Conservation (phyloP, 2,797 vertebrate genomes). For the Garrulus glandarius region DNA sequence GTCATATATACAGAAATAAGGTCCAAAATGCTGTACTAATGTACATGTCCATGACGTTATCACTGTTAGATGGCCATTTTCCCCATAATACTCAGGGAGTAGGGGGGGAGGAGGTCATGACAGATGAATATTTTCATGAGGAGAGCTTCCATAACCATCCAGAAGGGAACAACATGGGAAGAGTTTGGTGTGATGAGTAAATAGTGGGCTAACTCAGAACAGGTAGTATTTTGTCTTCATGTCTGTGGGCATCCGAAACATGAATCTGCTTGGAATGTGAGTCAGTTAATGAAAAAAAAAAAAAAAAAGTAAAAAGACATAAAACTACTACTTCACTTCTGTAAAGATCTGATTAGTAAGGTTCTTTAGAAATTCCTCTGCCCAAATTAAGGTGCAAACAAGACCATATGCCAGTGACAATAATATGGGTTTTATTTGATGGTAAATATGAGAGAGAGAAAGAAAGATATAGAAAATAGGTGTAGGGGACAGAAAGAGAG, state of each 20-base stretch:
- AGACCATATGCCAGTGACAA: no score
- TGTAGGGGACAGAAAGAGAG: no score
- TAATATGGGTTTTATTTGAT: no score
- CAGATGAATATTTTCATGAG: background rate
- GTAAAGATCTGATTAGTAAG: no score
- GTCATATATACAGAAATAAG: background rate
- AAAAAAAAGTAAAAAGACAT: fast-evolving
- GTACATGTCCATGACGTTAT: background rate
- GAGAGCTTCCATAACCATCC: background rate
- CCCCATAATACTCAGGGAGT: background rate
- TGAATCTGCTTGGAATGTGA: background rate
- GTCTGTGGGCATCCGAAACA: background rate
- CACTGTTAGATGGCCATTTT: background rate
- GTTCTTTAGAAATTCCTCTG: no score
- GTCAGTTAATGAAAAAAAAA: background rate
- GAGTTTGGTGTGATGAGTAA: background rate
- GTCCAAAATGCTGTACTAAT: background rate
- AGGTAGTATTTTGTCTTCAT: background rate
- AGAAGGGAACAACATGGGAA: background rate
- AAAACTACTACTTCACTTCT: background rate
- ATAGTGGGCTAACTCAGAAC: background rate
- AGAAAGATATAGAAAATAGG: no score
- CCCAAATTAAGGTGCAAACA: no score
- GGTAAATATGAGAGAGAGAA: no score
- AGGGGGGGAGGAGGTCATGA: background rate